Conservation (phyloP, 2,113 vertebrate genomes). For the Tricholaema leucomelas region DNA sequence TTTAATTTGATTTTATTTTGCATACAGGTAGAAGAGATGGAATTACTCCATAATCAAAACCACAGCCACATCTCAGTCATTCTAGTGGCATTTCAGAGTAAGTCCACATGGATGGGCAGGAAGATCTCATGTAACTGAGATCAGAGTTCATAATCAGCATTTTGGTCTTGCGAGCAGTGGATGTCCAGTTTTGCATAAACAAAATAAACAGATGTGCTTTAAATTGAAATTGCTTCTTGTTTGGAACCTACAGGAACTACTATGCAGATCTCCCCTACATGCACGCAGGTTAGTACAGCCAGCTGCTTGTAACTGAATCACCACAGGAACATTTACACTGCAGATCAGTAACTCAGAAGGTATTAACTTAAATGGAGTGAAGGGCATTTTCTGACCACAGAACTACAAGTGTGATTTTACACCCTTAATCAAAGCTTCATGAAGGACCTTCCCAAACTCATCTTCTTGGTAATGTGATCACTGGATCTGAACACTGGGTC, state of each 20-base stretch:
- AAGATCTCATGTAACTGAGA: not conserved
- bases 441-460: not conserved
- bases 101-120: not conserved
- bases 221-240: not conserved
- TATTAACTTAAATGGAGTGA: not conserved
- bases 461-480: not conserved
- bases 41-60: not conserved
- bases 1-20: not conserved
- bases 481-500: not conserved
- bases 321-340: not conserved
- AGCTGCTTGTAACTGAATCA: not conserved
- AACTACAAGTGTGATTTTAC: not conserved
- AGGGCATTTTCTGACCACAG: not conserved
- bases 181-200: not conserved
- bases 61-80: not conserved
- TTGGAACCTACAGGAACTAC: not conserved
- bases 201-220: not conserved
- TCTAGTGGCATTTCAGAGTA: not conserved
- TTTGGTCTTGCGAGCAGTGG: not conserved
- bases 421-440: not conserved
- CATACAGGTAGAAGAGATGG: not conserved
- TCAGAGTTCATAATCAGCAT: not conserved
- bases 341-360: not conserved
- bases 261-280: not conserved
- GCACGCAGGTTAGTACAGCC: not conserved